Evolutionary conservation across 1,140 invertebrate species (phyloP), one percentile per base, ranked within the genome.

Genomic region (Penaeus indicus): DNA sequence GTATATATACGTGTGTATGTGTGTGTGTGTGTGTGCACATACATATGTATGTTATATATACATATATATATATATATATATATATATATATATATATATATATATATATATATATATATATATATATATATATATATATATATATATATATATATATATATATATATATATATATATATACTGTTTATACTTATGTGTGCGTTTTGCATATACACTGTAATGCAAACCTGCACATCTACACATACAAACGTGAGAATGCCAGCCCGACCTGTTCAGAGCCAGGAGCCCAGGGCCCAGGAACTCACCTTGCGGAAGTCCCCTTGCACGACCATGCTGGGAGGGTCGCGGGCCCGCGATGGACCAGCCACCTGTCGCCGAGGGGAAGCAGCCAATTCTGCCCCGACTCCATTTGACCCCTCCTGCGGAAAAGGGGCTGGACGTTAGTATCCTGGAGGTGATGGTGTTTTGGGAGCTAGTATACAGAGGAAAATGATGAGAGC

Each of bases 221-320:
- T 62, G 4, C 80, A 1, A 60, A 16, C 80, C n/a, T 62, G 11
- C 25, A 22, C 38, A 25, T 61, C 22, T 3, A 4, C 16, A 47
- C 27, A 25, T 61, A 61, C 54, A 60, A 16, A 4, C 38, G 38
- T 42, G 38, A 42, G 7, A 4, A 42, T 42, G 38, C 38, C 38
- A 7, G 38, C 7, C 38, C 38, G 38, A 42, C 4, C 38, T 8
- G 38, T 8, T 7, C 4, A 8, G 38, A 8, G 38, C 38, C 38
- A 42, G 38, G 21, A 61, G 62, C 22, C 85, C 11, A 3, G 25
- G 8, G n/a, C 61, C n/a, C 11, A 84, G n/a, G 47, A 21, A 75
- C 89, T 88, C 94, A 97, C 97, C 95, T 98, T 98, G 92, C 97
- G 95, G 94, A 98, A 98, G 93, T 98, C 97, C 91, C 97, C 96